Evolutionary conservation across 1,140 invertebrate species (phyloP).

Genomic region (Drosophila guanche): DNA sequence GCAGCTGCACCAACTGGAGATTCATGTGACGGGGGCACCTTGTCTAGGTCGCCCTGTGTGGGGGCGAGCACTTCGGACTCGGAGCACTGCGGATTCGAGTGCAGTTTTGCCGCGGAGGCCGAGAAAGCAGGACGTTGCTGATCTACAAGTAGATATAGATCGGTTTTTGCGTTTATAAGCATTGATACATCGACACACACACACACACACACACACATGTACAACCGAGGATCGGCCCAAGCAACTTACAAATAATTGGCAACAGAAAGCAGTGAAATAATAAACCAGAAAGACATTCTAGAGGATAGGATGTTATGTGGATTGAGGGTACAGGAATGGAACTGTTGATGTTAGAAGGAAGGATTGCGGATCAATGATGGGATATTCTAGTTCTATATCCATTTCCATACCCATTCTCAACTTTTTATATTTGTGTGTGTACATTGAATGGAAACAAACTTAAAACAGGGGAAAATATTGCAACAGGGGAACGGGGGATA

Average conservation of each 20-base stretch:
- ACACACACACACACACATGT: slow-evolving; percentile 65
- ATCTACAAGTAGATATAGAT: slow-evolving; percentile 84
- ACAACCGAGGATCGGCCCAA: slow-evolving; percentile 52
- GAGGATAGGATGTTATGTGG: not conserved
- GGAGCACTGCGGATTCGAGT: slow-evolving; percentile 73
- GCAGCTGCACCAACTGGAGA: slow-evolving; percentile 10
- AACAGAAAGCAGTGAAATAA: slow-evolving; percentile 54
- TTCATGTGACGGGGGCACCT: slow-evolving; percentile 10
- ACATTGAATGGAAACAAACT: slow-evolving; percentile 15
- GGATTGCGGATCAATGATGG: too few species aligned
- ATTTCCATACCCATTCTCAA: not conserved
- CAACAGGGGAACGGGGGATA: not conserved
- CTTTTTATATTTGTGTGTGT: slow-evolving; percentile 1
- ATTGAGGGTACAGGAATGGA: slow-evolving; percentile 14
- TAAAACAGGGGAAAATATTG: slow-evolving; percentile 14
- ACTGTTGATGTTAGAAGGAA: not conserved
- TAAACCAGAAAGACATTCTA: slow-evolving; percentile 14
- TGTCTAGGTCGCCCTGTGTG: slow-evolving; percentile 31
- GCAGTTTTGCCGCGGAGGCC: slow-evolving; percentile 82
- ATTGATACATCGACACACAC: slow-evolving; percentile 56
- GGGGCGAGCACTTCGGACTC: slow-evolving; percentile 72
- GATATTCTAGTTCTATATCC: too few species aligned
- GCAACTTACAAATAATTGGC: slow-evolving; percentile 61
- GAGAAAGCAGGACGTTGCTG: slow-evolving; percentile 84
- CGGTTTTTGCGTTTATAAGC: slow-evolving; percentile 69